A percentile compares a stretch with the other conserved stretches of the same genome.
Conservation (phyloP, 1,140 invertebrate genomes). For the Elymnias hypermnestra region DNA sequence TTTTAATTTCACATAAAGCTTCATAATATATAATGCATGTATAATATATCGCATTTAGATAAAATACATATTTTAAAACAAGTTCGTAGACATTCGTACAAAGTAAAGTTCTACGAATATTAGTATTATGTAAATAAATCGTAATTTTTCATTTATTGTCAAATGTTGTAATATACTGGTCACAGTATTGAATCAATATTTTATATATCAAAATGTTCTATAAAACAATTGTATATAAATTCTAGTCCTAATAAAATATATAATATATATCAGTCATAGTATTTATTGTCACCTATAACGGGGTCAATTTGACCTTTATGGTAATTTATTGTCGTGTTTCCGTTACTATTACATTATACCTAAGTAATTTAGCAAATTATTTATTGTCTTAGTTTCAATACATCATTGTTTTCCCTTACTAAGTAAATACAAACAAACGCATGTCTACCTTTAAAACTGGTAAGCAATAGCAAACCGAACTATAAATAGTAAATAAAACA, state of each 20-base stretch:
- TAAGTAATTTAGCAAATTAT: slow-evolving; percentile 5
- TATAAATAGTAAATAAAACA: background rate
- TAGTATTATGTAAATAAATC: no score
- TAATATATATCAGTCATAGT: slow-evolving; percentile 20
- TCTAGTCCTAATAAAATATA: slow-evolving; percentile 1
- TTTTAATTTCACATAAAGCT: no score
- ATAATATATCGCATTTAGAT: no score
- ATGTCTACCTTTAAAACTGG: background rate
- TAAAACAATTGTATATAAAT: no score
- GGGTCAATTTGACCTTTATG: background rate
- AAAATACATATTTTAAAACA: no score
- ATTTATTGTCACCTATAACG: slow-evolving; percentile 12
- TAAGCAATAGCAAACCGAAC: slow-evolving; percentile 5
- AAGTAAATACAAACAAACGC: background rate
- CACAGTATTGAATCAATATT: no score
- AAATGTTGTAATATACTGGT: no score
- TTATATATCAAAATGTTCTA: no score
- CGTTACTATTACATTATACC: slow-evolving; percentile 3
- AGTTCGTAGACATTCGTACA: no score
- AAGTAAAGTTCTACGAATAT: no score
- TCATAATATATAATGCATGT: no score
- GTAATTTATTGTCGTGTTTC: background rate
- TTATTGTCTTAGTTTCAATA: slow-evolving; percentile 2
- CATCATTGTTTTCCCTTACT: background rate
- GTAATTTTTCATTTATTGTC: no score